phyloP scores from a whole-genome alignment of 1,140 invertebrate species.

The Diachasmimorpha longicaudata region DNA sequence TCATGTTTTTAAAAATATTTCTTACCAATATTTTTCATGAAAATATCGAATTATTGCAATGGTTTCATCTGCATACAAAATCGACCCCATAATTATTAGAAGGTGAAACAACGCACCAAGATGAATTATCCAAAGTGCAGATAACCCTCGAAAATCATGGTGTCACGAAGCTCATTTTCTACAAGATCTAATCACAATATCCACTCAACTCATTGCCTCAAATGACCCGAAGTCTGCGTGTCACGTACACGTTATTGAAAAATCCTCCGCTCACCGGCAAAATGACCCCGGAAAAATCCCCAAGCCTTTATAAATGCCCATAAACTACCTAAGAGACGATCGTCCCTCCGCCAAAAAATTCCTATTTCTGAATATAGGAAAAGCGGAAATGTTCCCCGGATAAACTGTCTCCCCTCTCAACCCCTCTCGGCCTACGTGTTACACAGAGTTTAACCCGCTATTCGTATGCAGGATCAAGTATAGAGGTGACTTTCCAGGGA shows the following conservation, averaged over 20 bases:
- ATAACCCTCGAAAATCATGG: no score
- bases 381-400: neutral
- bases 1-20: no score
- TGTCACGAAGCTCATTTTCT: no score
- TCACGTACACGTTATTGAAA: neutral
- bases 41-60: no score
- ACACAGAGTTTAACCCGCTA: neutral
- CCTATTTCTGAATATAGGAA: neutral
- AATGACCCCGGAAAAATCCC: neutral
- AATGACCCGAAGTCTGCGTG: neutral
- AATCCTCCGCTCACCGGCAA: neutral
- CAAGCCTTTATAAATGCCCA: neutral
- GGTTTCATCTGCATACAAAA: no score
- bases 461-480: conserved; percentile 8
- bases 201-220: neutral
- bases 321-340: neutral
- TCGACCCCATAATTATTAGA: no score
- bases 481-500: neutral
- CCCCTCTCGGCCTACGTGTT: neutral
- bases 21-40: no score
- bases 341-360: neutral
- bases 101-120: no score
- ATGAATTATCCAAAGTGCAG: no score
- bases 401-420: neutral
- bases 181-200: neutral